phyloP scores from a whole-genome alignment of 2,888 invertebrate species.

The Pseudoips prasinana region DNA sequence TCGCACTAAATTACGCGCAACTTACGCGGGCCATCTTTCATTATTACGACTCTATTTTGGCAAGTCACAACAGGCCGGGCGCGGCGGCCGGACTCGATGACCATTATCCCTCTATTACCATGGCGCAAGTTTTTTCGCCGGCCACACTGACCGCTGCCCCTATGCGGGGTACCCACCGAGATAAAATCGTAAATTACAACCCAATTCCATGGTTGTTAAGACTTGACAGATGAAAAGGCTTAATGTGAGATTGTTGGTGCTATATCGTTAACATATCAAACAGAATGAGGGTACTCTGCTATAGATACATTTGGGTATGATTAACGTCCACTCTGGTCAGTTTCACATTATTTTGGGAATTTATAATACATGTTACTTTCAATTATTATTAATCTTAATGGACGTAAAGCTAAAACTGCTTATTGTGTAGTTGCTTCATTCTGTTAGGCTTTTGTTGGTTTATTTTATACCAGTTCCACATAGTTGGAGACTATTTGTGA shows the following conservation, averaged over 20 bases:
- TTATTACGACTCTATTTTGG: slow-evolving; percentile 79
- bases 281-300: slow-evolving; percentile 65
- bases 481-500: too few relatives aligned
- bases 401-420: too few relatives aligned
- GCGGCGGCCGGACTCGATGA: slow-evolving; percentile 61
- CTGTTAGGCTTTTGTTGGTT: too few relatives aligned
- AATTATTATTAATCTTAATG: not conserved
- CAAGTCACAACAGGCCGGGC: slow-evolving; percentile 75
- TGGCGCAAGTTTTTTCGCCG: slow-evolving; percentile 64
- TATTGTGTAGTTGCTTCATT: too few relatives aligned
- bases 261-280: slow-evolving; percentile 73
- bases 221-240: slow-evolving; percentile 81
- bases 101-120: slow-evolving; percentile 64
- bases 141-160: slow-evolving; percentile 73
- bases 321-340: slow-evolving; percentile 50
- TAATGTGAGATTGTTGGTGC: slow-evolving; percentile 64
- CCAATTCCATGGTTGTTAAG: slow-evolving; percentile 78
- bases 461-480: too few relatives aligned
- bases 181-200: slow-evolving; percentile 82
- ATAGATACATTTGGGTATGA: slow-evolving; percentile 63
- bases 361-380: slow-evolving; percentile 1
- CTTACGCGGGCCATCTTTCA: slow-evolving; percentile 75
- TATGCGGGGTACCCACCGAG: slow-evolving; percentile 70
- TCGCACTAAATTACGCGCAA: slow-evolving; percentile 72
- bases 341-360: slow-evolving; percentile 6